Evolutionary conservation across 2,797 vertebrate genomes (phyloP).

Genomic region (Amblyraja radiata): DNA sequence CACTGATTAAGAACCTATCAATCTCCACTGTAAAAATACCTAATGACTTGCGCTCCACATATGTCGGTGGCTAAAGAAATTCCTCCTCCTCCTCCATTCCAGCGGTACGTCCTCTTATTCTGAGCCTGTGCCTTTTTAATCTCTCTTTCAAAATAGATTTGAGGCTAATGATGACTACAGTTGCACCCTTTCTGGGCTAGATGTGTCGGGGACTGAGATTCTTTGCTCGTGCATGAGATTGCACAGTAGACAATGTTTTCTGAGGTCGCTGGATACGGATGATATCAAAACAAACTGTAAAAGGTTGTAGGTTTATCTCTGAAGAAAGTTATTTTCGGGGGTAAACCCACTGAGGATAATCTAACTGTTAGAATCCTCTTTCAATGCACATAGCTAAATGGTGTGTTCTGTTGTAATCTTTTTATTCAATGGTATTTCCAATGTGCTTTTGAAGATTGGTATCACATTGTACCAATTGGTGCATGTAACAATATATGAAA

Average conservation of each 20-base stretch:
- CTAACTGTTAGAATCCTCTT: constrained; percentile 48
- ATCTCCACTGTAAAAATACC: no score
- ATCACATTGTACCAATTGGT: no score
- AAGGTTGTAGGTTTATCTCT: not conserved
- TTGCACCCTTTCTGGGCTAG: not conserved
- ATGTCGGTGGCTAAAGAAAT: no score
- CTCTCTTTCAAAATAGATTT: not conserved
- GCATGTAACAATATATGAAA: no score
- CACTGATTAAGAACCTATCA: no score
- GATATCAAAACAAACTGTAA: not conserved
- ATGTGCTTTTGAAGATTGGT: not conserved
- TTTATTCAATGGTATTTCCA: not conserved
- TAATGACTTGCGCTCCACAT: no score
- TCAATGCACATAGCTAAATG: constrained; percentile 46
- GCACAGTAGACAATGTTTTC: no score
- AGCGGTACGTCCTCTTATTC: no score
- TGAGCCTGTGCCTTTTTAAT: not conserved
- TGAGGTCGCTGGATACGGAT: no score
- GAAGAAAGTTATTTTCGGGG: not conserved
- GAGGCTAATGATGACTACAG: no score
- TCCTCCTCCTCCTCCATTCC: no score
- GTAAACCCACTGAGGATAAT: not conserved
- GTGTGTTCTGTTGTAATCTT: not conserved
- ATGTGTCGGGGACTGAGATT: not conserved
- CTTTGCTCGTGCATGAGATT: not conserved